Evolutionary conservation across 2,888 invertebrate species (phyloP).

Genomic region (Dryobota labecula): DNA sequence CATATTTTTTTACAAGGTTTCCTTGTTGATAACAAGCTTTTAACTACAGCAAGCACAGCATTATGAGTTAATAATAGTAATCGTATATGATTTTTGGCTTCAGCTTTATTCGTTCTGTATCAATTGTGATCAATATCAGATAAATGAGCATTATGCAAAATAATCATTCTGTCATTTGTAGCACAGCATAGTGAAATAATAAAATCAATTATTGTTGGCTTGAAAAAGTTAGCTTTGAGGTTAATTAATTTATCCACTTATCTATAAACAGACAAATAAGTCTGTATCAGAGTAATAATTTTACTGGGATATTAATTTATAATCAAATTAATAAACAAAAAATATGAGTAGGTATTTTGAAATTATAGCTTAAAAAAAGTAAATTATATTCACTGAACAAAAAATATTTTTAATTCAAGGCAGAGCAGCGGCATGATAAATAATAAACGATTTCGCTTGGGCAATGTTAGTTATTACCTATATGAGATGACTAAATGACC

Average conservation of each 20-base stretch:
- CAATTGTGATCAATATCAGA: neutral
- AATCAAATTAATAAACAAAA: neutral
- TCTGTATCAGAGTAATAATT: too few relatives aligned
- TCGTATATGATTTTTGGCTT: neutral
- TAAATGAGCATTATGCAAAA: neutral
- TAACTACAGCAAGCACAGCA: neutral
- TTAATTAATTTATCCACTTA: neutral
- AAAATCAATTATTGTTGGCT: neutral
- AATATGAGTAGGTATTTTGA: neutral
- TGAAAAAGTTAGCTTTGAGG: neutral
- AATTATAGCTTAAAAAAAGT: neutral
- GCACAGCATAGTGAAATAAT: constrained; percentile 15
- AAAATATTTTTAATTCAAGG: neutral
- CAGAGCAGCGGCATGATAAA: constrained; percentile 1
- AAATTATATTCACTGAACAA: neutral
- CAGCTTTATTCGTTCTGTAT: neutral
- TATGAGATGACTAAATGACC: neutral
- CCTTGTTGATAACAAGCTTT: neutral
- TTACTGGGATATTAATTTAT: neutral
- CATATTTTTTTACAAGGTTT: neutral
- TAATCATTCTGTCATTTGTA: neutral
- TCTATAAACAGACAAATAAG: neutral
- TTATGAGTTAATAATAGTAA: neutral
- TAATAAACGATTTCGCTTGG: constrained; percentile 14
- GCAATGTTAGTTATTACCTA: constrained; percentile 20